These are phyloP conservation scores for Micrasema minimum DNA, from an alignment of 1,140 invertebrate genomes.

Conservation along the genomic window DNA sequence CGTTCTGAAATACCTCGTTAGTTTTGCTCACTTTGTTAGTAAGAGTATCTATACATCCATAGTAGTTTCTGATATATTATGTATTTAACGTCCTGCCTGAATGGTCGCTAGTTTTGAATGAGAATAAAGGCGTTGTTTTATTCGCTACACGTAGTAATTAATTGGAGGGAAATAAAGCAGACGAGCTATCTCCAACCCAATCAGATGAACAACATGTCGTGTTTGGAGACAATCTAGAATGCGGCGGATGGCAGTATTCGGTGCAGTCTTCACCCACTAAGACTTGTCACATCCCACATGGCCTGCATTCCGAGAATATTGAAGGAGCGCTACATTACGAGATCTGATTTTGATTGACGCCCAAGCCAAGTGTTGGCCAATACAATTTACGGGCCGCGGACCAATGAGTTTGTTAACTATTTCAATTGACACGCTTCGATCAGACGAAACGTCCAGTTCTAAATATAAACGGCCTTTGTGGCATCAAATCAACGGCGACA, in stretches of 20 bases:
- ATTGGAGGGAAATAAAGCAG: neutral
- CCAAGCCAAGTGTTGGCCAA: slow-evolving; percentile 19
- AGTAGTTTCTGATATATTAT: no score
- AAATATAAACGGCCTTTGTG: neutral
- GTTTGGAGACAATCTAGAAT: slow-evolving; percentile 1
- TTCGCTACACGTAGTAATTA: no score
- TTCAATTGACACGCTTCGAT: slow-evolving; percentile 3
- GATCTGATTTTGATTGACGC: slow-evolving; percentile 29
- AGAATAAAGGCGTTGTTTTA: no score
- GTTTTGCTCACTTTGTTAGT: no score
- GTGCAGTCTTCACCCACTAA: slow-evolving; percentile 14
- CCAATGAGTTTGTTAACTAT: slow-evolving; percentile 13
- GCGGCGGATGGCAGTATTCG: neutral
- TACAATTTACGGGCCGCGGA: slow-evolving; percentile 17
- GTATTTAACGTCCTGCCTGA: no score
- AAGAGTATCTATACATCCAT: no score
- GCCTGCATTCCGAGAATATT: slow-evolving; percentile 28
- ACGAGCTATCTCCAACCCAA: neutral
- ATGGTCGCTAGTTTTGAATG: no score
- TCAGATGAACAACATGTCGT: slow-evolving; percentile 1
- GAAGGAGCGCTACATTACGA: slow-evolving; percentile 6
- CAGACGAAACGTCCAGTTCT: neutral
- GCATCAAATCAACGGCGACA: neutral
- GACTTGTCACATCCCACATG: slow-evolving; percentile 21
- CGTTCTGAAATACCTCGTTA: no score